phyloP scores from a whole-genome alignment of 1,140 invertebrate genomes.

The Vanessa tameamea region DNA sequence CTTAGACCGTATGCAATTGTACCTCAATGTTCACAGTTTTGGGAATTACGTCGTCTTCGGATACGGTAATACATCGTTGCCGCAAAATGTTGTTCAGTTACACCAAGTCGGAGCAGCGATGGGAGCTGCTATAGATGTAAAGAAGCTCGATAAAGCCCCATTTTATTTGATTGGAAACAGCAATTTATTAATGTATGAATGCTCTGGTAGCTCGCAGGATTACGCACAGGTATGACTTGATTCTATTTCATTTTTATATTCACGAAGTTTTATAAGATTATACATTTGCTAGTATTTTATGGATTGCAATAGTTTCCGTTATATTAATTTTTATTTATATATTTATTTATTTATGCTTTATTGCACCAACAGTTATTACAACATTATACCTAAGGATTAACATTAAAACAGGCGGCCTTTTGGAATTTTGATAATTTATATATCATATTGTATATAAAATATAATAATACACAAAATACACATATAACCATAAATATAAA shows the following conservation, averaged over 20 bases:
- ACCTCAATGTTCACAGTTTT: conserved; percentile 61
- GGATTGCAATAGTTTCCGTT: too few species aligned
- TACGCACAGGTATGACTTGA: conserved; percentile 73
- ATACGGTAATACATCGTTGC: conserved; percentile 80
- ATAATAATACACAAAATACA: too few species aligned
- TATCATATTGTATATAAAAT: too few species aligned
- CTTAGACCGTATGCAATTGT: conserved; percentile 52
- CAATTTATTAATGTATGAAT: conserved; percentile 79
- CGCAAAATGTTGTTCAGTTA: conserved; percentile 74
- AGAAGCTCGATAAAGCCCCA: conserved; percentile 52
- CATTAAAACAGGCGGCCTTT: too few species aligned
- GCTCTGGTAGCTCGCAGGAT: conserved; percentile 83
- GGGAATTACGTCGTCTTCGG: conserved; percentile 81
- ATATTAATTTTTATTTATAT: too few species aligned
- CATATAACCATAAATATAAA: too few species aligned
- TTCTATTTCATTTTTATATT: not conserved
- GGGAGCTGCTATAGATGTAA: conserved; percentile 65
- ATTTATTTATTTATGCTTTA: too few species aligned
- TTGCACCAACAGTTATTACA: too few species aligned
- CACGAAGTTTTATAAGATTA: too few species aligned
- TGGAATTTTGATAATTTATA: too few species aligned
- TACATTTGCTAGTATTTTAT: too few species aligned
- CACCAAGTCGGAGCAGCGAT: conserved; percentile 53
- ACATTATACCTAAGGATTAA: too few species aligned
- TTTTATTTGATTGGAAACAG: conserved; percentile 83